Percentiles rank a stretch among this genome's conserved stretches.
Conservation (phyloP, 1,140 invertebrate species). For the Drosophila guanche region DNA sequence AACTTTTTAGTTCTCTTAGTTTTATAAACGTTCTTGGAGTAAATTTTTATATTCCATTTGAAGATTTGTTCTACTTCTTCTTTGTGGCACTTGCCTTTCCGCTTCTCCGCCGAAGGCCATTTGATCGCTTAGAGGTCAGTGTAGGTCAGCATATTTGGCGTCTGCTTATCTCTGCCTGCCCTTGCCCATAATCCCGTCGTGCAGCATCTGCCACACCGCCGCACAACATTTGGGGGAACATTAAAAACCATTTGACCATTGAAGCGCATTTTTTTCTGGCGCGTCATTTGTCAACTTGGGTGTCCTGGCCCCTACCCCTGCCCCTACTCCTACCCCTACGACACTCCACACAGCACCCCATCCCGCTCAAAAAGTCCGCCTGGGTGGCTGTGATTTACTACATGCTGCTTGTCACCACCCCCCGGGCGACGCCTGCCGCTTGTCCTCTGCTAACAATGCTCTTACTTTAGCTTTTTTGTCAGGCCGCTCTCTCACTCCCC, state of each 20-base stretch:
- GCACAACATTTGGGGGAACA: no score
- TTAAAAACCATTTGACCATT: slow-evolving; percentile 68
- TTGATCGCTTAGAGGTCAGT: slow-evolving; percentile 54
- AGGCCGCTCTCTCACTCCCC: slow-evolving; percentile 1
- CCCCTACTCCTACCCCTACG: background rate
- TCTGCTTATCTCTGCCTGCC: slow-evolving; percentile 27
- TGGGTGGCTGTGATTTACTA: slow-evolving; percentile 18
- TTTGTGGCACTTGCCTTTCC: background rate
- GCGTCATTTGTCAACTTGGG: slow-evolving; percentile 76
- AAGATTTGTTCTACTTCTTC: background rate
- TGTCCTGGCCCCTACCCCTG: background rate
- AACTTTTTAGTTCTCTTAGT: no score
- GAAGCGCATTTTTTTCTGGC: slow-evolving; percentile 79
- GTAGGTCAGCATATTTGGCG: slow-evolving; percentile 56
- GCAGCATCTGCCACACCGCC: background rate
- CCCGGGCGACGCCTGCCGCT: background rate
- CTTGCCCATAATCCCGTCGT: slow-evolving; percentile 31
- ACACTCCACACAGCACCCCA: background rate
- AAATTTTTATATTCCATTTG: background rate
- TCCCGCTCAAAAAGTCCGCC: background rate
- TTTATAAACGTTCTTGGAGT: no score
- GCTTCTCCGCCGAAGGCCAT: slow-evolving; percentile 1
- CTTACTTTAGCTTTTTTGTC: slow-evolving; percentile 13
- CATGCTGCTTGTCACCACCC: background rate
- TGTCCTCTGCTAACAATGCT: slow-evolving; percentile 14